Evolutionary conservation across 1,140 invertebrate species (phyloP), one percentile per base, ranked within the genome.

Genomic region (Drosophila erecta): DNA sequence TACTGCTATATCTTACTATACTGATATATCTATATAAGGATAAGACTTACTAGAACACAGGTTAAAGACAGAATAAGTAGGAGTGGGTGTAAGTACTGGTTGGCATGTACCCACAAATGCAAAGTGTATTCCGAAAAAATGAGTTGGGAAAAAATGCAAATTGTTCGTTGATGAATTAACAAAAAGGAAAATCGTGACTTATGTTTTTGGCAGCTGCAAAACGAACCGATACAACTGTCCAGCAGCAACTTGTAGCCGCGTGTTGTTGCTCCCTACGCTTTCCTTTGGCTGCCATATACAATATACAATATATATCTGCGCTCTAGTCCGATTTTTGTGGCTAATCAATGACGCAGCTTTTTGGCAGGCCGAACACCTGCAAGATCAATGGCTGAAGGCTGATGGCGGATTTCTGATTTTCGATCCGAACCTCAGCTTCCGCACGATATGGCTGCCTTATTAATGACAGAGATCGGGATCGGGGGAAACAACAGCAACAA

Each of bases 101-200:
- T 14, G 37, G 37, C 37, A 14, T 24, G 7, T 2, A 44, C 17
- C 17, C 15, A 46, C 20, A 15, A 50, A 38, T 24, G 8, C 20
- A 51, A 61, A 73, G 67, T 27, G 67, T 73, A 73, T 66, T 4
- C 33, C 55, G 35, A 51, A 76, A 67, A 76, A 55, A 81, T 78
- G 46, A 67, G 64, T 61, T 71, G 70, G 74, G 55, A 77, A 78
- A 80, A 90, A 90, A 90, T 90, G 87, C 87, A 90, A 90, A 90
- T 90, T 90, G 81, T 90, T 86, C 79, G 87, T 85, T 90, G 86
- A 90, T 90, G 87, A 90, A 90, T 90, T 90, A 90, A 90, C 87
- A 90, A 90, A 90, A 90, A 87, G 86, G 67, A 89, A 90, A 90
- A 90, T 90, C 87, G 87, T 90, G 87, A 90, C 87, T 90, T 90